These are phyloP conservation scores for Ambastaia sidthimunki DNA, from an alignment of 2,797 vertebrate genomes.

Conservation along the genomic window DNA sequence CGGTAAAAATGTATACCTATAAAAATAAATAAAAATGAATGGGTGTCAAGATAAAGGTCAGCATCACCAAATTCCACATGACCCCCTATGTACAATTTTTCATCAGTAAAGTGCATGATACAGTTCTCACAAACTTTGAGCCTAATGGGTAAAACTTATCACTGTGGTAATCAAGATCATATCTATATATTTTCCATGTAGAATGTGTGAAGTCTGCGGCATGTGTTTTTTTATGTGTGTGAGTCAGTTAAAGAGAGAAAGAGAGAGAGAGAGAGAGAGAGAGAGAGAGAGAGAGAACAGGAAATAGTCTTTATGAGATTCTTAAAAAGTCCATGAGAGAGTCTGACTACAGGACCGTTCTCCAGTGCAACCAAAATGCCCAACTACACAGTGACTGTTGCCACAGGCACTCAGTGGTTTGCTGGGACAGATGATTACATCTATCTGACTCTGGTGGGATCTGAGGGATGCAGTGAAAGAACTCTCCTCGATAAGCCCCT, in stretches of 20 bases:
- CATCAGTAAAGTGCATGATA: background rate
- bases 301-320: conserved; percentile 30
- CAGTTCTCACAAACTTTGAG: background rate
- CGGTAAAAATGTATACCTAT: background rate
- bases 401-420: conserved; percentile 96
- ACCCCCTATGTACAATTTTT: background rate
- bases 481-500: conserved; percentile 93
- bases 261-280: background rate
- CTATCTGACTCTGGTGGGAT: conserved; percentile 89
- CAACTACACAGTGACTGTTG: conserved; percentile 88
- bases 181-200: background rate
- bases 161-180: background rate
- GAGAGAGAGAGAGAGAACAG: conserved; percentile 35
- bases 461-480: conserved; percentile 84
- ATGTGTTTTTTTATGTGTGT: background rate
- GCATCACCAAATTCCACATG: background rate
- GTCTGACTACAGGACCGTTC: conserved; percentile 22
- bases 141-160: background rate
- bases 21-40: background rate
- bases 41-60: background rate
- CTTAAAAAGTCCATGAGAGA: background rate
- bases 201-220: background rate
- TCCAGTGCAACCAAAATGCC: conserved; percentile 75
- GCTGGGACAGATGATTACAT: conserved; percentile 96
- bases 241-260: background rate